Percentiles rank a stretch among this genome's conserved stretches.
These are phyloP conservation scores for Stictonetta naevosa DNA, from an alignment of 2,113 vertebrate genomes.

Conservation along the genomic window DNA sequence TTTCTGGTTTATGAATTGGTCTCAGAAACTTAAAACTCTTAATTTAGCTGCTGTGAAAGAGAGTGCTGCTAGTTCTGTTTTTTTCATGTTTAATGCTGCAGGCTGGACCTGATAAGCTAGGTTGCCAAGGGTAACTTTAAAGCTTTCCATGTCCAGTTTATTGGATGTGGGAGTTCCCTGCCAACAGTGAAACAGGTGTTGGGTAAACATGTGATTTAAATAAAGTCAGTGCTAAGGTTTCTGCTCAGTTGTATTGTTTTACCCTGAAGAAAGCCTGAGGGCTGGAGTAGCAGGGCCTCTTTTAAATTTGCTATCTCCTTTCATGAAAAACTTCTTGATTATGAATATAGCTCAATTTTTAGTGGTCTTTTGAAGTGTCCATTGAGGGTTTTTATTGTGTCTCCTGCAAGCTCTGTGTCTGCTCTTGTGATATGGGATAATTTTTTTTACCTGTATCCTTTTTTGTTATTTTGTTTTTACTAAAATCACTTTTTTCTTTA, in stretches of 20 bases:
- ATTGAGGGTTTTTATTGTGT: neutral
- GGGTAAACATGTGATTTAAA: neutral
- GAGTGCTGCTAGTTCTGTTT: neutral
- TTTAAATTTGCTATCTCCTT: constrained; percentile 32
- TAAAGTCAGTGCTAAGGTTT: neutral
- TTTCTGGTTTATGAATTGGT: neutral
- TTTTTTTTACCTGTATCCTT: constrained; percentile 8
- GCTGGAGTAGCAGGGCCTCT: neutral
- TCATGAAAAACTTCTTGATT: constrained; percentile 16
- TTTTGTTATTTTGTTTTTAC: constrained; percentile 52
- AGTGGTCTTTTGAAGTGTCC: constrained; percentile 30
- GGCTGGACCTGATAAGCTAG: neutral
- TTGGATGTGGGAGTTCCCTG: neutral
- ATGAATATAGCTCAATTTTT: constrained; percentile 3
- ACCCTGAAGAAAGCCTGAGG: constrained; percentile 30
- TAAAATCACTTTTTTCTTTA: constrained; percentile 27
- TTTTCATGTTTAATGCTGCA: neutral
- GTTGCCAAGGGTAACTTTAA: neutral
- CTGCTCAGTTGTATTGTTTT: neutral
- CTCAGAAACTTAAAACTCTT: neutral
- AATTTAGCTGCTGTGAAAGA: neutral
- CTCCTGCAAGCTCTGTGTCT: neutral
- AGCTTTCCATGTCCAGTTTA: neutral
- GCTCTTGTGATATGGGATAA: neutral
- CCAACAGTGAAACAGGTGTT: neutral